Evolutionary conservation across 1,140 invertebrate genomes (phyloP).

Genomic region (Diuraphis noxia): DNA sequence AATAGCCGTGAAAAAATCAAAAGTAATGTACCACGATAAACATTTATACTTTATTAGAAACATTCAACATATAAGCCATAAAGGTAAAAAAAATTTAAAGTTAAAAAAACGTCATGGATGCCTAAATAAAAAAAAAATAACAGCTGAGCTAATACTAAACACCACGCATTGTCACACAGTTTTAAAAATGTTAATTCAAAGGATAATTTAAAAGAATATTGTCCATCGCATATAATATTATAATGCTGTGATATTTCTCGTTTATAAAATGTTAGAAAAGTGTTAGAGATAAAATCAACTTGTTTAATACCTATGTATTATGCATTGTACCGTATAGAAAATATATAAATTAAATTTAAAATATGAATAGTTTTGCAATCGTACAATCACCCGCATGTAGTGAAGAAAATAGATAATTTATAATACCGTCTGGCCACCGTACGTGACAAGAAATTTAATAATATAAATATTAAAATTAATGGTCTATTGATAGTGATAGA

Average conservation of each 20-base stretch:
- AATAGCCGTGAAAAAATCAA: background rate
- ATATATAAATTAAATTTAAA: conserved; percentile 2
- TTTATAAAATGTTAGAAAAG: background rate
- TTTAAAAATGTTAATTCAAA: background rate
- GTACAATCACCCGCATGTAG: background rate
- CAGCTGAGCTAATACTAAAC: background rate
- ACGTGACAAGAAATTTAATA: background rate
- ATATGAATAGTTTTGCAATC: conserved; percentile 9
- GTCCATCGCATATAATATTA: too few relatives aligned
- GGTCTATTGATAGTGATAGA: background rate
- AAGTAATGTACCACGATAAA: background rate
- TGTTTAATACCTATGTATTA: background rate
- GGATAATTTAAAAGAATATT: too few relatives aligned
- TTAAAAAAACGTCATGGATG: background rate
- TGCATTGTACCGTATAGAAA: background rate
- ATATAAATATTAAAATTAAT: background rate
- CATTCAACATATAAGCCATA: background rate
- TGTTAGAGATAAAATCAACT: background rate
- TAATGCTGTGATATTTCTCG: too few relatives aligned
- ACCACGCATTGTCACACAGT: background rate
- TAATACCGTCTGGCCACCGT: background rate
- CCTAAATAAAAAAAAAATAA: background rate
- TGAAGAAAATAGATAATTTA: background rate
- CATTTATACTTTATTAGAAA: background rate
- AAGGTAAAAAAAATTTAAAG: background rate